These are phyloP conservation scores for Pterocles gutturalis DNA, from an alignment of 2,113 vertebrate species.

Conservation along the genomic window DNA sequence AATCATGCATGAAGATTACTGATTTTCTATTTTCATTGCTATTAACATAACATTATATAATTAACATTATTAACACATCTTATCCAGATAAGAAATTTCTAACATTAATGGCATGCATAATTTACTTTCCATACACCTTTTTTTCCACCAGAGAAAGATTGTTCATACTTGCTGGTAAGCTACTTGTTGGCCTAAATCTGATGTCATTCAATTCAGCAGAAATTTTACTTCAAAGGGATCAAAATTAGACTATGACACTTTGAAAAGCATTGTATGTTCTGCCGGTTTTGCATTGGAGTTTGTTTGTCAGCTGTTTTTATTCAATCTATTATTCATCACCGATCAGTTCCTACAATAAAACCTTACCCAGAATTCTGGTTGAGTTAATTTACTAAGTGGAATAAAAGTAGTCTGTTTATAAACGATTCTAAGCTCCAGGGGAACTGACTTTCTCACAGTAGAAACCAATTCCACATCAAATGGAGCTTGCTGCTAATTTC, in stretches of 20 bases:
- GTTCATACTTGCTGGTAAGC: not conserved
- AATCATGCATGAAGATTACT: not conserved
- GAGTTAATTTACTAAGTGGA: not conserved
- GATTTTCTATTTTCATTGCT: not conserved
- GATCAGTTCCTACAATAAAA: not conserved
- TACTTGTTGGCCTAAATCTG: not conserved
- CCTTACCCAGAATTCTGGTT: not conserved
- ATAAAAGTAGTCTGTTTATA: not conserved
- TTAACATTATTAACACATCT: not conserved
- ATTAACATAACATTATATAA: not conserved
- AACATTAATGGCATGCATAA: not conserved
- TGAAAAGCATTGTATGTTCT: not conserved
- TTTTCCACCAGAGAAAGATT: not conserved
- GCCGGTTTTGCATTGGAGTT: not conserved
- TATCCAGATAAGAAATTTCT: not conserved
- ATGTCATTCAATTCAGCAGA: not conserved
- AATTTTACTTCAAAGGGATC: not conserved
- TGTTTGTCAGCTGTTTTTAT: not conserved
- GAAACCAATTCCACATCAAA: not conserved
- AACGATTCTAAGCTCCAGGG: not conserved
- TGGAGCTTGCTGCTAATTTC: not conserved
- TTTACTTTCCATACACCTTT: not conserved
- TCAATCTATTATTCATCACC: not conserved
- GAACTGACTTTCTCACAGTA: not conserved
- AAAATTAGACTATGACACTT: not conserved